Evolutionary conservation across 1,140 invertebrate species (phyloP).

Genomic region (Brachionus sp.): DNA sequence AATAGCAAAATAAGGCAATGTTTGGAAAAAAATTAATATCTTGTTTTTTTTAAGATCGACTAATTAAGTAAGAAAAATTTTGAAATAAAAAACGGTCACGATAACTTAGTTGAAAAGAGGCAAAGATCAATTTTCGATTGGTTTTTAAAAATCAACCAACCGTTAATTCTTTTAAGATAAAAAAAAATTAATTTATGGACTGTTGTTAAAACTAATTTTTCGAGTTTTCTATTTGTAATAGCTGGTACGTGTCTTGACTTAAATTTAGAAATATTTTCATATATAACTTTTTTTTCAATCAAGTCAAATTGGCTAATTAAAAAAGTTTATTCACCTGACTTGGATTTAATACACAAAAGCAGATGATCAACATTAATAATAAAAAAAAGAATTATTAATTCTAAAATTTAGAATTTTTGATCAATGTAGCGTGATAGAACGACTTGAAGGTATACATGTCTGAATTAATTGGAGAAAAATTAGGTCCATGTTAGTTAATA

Average conservation of each 20-base stretch:
- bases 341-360: neutral
- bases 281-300: neutral
- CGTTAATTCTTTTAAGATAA: neutral
- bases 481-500: neutral
- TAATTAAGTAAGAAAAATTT: too few species aligned
- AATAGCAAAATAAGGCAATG: too few species aligned
- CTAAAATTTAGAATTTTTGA: neutral
- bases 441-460: constrained; percentile 6
- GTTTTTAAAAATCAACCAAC: neutral
- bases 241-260: neutral
- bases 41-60: too few species aligned
- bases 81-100: too few species aligned
- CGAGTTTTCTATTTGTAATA: neutral
- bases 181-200: neutral
- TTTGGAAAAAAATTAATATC: too few species aligned
- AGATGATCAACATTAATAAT: neutral
- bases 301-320: neutral
- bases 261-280: neutral
- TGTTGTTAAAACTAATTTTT: neutral
- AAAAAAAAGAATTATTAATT: neutral
- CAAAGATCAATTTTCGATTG: neutral
- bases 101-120: too few species aligned
- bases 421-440: constrained; percentile 10
- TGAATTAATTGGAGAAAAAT: neutral
- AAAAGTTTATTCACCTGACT: neutral